Evolutionary conservation across 2,888 invertebrate species (phyloP).

Genomic region (Agonopterix subpropinquella): DNA sequence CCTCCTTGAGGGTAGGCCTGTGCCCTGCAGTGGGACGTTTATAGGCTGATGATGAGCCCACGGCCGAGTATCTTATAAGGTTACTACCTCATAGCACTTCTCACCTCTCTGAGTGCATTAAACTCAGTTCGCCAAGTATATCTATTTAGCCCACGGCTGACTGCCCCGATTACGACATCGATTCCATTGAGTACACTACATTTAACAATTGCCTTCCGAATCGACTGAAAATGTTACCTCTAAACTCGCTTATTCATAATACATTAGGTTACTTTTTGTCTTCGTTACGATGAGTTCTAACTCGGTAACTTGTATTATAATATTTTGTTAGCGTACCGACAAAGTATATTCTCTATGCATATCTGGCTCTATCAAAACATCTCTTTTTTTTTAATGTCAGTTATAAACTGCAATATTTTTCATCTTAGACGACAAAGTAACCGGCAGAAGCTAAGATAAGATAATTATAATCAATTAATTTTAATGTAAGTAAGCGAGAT

Average conservation of each 20-base stretch:
- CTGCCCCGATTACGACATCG: slow-evolving; percentile 51
- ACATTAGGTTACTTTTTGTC: too few species aligned
- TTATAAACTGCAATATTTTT: too few species aligned
- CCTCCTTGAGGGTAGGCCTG: too few species aligned
- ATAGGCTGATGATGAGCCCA: too few species aligned
- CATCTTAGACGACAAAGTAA: too few species aligned
- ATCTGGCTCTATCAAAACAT: too few species aligned
- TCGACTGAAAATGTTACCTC: neutral
- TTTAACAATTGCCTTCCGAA: slow-evolving; percentile 44
- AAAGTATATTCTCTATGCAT: too few species aligned
- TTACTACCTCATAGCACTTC: neutral
- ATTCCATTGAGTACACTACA: slow-evolving; percentile 52
- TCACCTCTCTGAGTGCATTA: neutral
- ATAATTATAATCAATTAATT: too few species aligned
- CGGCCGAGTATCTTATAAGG: neutral
- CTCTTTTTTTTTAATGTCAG: too few species aligned
- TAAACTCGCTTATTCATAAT: neutral
- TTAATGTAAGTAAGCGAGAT: too few species aligned
- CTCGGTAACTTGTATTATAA: neutral
- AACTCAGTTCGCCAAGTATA: neutral
- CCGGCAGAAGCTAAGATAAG: too few species aligned
- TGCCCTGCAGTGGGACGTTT: too few species aligned
- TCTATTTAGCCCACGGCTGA: slow-evolving; percentile 35
- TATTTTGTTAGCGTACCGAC: neutral
- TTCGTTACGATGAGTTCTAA: neutral